Percentiles rank a stretch among this genome's conserved stretches.
These are phyloP conservation scores for Orthosia gracilis DNA, from an alignment of 2,888 invertebrate species.

Conservation along the genomic window DNA sequence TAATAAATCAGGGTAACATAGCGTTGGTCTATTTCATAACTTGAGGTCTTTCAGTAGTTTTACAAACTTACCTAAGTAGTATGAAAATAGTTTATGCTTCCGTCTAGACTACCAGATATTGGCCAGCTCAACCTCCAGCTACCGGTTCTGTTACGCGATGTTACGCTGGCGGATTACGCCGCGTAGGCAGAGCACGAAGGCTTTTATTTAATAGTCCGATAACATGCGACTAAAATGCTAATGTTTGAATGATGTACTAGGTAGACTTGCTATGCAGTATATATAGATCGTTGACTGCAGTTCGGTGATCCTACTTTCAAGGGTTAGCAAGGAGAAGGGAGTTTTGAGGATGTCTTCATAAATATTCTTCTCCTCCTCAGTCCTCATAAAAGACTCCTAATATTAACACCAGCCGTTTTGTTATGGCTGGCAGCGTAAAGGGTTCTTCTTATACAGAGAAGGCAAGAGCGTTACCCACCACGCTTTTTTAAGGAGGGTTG, in stretches of 20 bases:
- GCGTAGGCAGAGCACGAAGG: slow-evolving; percentile 35
- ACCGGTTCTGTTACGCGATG: slow-evolving; percentile 55
- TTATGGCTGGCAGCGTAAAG: too few relatives aligned
- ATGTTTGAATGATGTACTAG: neutral
- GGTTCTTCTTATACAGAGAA: too few relatives aligned
- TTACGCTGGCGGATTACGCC: slow-evolving; percentile 37
- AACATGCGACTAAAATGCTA: slow-evolving; percentile 44
- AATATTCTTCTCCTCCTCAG: too few relatives aligned
- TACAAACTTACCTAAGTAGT: too few relatives aligned
- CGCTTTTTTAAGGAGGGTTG: too few relatives aligned
- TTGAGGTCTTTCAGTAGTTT: too few relatives aligned
- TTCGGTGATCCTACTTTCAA: neutral
- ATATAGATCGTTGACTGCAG: slow-evolving; percentile 14
- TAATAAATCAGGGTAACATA: too few relatives aligned
- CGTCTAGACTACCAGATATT: slow-evolving; percentile 29
- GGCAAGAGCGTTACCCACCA: too few relatives aligned
- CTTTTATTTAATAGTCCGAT: slow-evolving; percentile 33
- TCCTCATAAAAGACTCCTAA: too few relatives aligned
- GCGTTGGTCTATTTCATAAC: too few relatives aligned
- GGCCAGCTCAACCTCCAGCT: slow-evolving; percentile 32
- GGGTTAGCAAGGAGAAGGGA: neutral
- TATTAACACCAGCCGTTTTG: too few relatives aligned
- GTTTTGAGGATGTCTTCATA: neutral
- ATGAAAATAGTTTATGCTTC: too few relatives aligned
- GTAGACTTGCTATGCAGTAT: neutral